Evolutionary conservation across 2,113 vertebrate genomes (phyloP).

Genomic region (Heliornis fulica): DNA sequence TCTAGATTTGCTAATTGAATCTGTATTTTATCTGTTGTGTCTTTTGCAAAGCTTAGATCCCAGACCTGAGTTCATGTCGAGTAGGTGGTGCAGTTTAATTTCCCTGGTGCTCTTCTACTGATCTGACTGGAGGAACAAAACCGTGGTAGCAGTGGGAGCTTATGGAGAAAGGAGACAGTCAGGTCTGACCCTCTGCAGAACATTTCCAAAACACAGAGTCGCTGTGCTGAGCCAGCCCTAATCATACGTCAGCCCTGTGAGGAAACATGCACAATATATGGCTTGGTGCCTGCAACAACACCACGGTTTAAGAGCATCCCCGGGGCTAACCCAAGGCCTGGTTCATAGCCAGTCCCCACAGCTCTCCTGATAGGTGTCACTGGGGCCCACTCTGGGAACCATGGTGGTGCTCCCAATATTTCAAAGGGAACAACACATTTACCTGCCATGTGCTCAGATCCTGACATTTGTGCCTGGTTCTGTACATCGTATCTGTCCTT

Average conservation of each 20-base stretch:
- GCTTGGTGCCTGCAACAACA: neutral
- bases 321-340: accelerated
- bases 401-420: neutral
- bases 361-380: neutral
- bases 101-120: neutral
- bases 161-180: neutral
- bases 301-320: neutral
- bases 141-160: neutral
- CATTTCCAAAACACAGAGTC: neutral
- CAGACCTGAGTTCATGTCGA: neutral
- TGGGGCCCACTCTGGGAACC: neutral
- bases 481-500: neutral
- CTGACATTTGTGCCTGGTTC: neutral
- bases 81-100: neutral
- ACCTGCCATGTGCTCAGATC: neutral
- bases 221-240: neutral
- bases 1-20: neutral
- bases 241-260: neutral
- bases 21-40: neutral
- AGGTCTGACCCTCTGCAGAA: neutral
- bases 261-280: accelerated
- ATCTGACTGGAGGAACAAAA: neutral
- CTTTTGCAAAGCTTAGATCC: neutral
- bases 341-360: neutral
- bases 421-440: neutral